These are phyloP conservation scores for Corella eumyota DNA, from an alignment of 23 tunicate genomes.

Conservation along the genomic window DNA sequence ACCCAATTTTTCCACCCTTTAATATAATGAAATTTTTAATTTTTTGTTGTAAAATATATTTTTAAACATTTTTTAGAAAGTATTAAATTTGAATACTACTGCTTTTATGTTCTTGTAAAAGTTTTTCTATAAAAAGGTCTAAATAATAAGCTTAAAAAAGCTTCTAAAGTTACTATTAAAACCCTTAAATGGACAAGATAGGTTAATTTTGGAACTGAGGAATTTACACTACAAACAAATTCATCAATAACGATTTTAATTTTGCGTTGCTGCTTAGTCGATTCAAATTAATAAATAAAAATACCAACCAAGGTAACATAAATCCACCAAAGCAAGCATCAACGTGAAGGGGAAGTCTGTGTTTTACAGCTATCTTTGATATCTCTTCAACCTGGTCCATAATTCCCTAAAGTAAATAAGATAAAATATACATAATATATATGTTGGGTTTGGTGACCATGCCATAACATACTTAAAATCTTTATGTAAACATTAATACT, in stretches of 20 bases:
- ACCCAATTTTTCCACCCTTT: constrained; percentile 82
- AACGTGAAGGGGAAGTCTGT: constrained; percentile 71
- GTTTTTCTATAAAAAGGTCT: no score
- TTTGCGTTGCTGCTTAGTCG: no score
- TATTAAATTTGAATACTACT: background rate
- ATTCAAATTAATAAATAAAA: background rate
- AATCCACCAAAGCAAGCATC: constrained; percentile 95
- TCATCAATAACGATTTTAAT: no score
- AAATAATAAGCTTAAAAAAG: no score
- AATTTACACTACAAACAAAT: no score
- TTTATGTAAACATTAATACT: no score
- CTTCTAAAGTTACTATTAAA: no score
- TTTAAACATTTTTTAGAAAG: background rate
- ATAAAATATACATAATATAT: background rate
- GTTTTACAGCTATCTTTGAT: constrained; percentile 35
- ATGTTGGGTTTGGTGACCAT: background rate
- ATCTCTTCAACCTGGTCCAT: constrained; percentile 68
- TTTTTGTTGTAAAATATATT: background rate
- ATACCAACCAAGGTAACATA: constrained; percentile 75
- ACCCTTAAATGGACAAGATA: no score
- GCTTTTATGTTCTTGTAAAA: no score
- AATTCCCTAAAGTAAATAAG: constrained; percentile 43
- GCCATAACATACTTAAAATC: no score
- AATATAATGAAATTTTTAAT: background rate
- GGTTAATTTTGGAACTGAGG: no score